phyloP scores from a whole-genome alignment of 2,797 vertebrate genomes.

The Monodelphis domestica region DNA sequence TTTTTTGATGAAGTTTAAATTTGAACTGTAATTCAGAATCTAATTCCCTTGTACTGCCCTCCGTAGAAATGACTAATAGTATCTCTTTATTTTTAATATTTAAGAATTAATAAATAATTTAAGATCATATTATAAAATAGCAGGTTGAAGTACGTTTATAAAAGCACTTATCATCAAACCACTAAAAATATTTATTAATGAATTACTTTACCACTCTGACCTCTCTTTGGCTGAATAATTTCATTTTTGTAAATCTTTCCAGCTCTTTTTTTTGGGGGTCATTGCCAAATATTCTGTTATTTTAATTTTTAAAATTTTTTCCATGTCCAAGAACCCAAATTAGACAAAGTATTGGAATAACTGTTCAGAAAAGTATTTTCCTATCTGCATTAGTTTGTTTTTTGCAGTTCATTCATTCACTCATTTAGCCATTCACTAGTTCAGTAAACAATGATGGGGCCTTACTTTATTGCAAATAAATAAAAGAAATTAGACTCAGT shows the following conservation, averaged over 20 bases:
- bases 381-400: slow-evolving; percentile 9
- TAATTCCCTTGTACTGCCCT: slow-evolving; percentile 24
- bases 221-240: slow-evolving; percentile 38
- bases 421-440: background rate
- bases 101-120: slow-evolving; percentile 49
- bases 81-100: slow-evolving; percentile 16
- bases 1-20: slow-evolving; percentile 20
- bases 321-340: slow-evolving; percentile 11
- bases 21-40: background rate
- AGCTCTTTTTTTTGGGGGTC: slow-evolving; percentile 39
- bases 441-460: background rate
- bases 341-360: background rate
- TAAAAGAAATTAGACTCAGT: background rate
- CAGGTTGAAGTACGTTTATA: slow-evolving; percentile 30
- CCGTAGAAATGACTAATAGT: slow-evolving; percentile 11
- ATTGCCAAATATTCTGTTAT: slow-evolving; percentile 26
- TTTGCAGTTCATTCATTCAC: background rate
- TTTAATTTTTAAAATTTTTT: background rate
- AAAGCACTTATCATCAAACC: slow-evolving; percentile 38
- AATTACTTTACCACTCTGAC: slow-evolving; percentile 27
- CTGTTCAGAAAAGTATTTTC: background rate
- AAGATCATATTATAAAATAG: slow-evolving; percentile 37
- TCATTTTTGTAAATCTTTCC: slow-evolving; percentile 42
- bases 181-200: slow-evolving; percentile 31
- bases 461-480: background rate